These are phyloP conservation scores for Rhyacophila brunnea DNA, from an alignment of 1,140 invertebrate species.

Conservation along the genomic window DNA sequence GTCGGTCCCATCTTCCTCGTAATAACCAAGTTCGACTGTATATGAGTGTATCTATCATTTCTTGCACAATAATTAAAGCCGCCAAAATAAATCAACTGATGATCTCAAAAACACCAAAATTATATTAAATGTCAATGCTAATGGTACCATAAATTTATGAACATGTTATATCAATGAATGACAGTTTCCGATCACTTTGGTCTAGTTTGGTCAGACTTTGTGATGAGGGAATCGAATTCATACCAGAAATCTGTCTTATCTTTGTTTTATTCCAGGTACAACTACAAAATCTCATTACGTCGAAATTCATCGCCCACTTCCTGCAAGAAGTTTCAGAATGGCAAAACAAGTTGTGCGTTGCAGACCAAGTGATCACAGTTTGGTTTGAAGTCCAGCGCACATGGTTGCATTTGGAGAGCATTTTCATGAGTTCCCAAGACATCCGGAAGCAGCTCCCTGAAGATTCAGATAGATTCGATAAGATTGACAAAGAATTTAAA, in stretches of 20 bases:
- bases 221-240: too few species aligned
- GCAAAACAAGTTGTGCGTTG: constrained; percentile 90
- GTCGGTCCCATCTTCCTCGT: too few species aligned
- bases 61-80: too few species aligned
- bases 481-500: constrained; percentile 89
- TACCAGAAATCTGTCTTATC: too few species aligned
- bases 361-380: constrained; percentile 88
- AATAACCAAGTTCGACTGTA: too few species aligned
- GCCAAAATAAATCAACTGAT: too few species aligned
- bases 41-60: too few species aligned
- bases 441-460: constrained; percentile 91
- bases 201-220: too few species aligned
- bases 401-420: constrained; percentile 95
- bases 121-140: too few species aligned
- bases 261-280: constrained; percentile 64
- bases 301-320: constrained; percentile 96
- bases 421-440: constrained; percentile 97
- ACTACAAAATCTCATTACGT: constrained; percentile 92
- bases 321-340: constrained; percentile 89
- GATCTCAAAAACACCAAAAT: too few species aligned
- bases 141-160: neutral
- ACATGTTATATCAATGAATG: too few species aligned
- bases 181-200: too few species aligned
- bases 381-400: constrained; percentile 97
- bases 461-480: constrained; percentile 89